A percentile compares a stretch with the other conserved stretches of the same genome.
Conservation (phyloP, 2,113 vertebrate species). For the Phylloscopus trochilus region DNA sequence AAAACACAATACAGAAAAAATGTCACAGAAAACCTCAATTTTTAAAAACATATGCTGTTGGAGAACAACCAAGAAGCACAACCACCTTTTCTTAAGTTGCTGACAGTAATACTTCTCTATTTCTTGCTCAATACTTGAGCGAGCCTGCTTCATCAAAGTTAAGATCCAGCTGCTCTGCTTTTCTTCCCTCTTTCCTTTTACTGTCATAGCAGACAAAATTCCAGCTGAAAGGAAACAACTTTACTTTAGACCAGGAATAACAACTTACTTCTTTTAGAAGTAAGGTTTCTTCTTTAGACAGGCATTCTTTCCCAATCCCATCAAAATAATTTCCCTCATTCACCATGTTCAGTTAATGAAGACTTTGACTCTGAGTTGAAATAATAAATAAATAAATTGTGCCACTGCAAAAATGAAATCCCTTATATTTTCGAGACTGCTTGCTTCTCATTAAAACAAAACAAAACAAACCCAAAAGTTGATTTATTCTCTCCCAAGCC, state of each 20-base stretch:
- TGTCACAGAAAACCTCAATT: neutral
- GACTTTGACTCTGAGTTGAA: neutral
- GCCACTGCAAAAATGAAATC: neutral
- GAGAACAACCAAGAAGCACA: neutral
- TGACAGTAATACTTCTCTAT: neutral
- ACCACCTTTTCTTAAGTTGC: neutral
- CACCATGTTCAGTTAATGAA: neutral
- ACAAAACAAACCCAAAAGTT: neutral
- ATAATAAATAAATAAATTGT: neutral
- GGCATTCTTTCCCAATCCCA: neutral
- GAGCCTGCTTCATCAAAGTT: neutral
- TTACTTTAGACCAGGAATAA: neutral
- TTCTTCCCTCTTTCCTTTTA: neutral
- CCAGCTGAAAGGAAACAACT: neutral
- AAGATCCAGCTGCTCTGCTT: accelerated
- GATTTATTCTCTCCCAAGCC: neutral
- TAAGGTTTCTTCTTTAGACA: neutral
- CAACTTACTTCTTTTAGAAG: neutral
- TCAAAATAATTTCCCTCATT: neutral
- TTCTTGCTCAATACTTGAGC: neutral
- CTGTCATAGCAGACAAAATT: neutral
- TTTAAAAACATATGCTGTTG: neutral
- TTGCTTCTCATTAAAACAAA: neutral
- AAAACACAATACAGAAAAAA: neutral
- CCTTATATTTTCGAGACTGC: neutral